A percentile compares a stretch with the other conserved stretches of the same genome.
phyloP scores from a whole-genome alignment of 1,140 invertebrate species.

The Caerostris darwini region DNA sequence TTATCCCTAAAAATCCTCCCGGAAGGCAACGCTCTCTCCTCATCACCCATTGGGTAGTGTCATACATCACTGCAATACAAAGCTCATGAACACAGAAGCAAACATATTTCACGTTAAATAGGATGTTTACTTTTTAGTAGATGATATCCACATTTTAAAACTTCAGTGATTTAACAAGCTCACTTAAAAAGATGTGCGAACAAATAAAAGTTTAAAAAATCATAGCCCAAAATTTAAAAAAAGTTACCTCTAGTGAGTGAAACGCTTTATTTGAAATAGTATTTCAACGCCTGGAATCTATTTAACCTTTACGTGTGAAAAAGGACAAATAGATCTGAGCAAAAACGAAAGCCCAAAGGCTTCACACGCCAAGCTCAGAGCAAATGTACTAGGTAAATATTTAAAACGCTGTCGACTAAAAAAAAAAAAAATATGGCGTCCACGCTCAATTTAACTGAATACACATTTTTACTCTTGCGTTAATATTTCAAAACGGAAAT shows the following conservation, averaged over 20 bases:
- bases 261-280: slow-evolving; percentile 1
- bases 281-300: not conserved
- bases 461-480: not conserved
- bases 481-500: not conserved
- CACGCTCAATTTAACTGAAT: not conserved
- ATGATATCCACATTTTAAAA: not conserved
- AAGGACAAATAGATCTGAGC: not conserved
- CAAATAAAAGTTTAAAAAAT: not conserved
- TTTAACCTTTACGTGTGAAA: not conserved
- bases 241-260: not conserved
- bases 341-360: not conserved
- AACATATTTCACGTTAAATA: not conserved
- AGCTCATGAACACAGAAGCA: not conserved
- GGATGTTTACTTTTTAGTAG: not conserved
- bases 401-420: not conserved
- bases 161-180: not conserved
- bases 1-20: no score
- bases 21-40: no score
- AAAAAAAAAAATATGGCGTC: not conserved
- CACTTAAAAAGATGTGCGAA: not conserved
- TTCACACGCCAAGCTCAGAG: not conserved
- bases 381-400: not conserved
- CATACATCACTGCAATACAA: no score
- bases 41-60: no score
- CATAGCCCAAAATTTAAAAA: not conserved